A percentile compares a stretch with the other conserved stretches of the same genome.
Conservation (phyloP, 1,140 invertebrate genomes). For the Dreissena polymorpha region DNA sequence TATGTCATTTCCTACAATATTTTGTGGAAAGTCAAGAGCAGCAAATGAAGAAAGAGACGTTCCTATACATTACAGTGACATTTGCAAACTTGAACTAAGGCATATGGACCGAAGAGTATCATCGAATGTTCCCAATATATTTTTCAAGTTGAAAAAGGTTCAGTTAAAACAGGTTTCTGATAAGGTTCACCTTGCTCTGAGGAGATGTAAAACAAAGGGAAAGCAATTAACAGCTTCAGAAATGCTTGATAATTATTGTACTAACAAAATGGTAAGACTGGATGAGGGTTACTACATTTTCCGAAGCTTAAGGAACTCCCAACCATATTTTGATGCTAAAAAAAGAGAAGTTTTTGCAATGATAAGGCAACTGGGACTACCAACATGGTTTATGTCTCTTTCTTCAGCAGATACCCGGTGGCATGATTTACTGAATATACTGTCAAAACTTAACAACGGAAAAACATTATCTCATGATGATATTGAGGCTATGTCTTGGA, state of each 20-base stretch:
- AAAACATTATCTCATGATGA: conserved; percentile 31
- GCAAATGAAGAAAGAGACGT: conserved; percentile 27
- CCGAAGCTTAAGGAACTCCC: conserved; percentile 52
- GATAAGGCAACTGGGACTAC: conserved; percentile 60
- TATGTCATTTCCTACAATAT: conserved; percentile 33
- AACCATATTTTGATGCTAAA: conserved; percentile 55
- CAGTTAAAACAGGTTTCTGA: conserved; percentile 61
- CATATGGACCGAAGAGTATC: conserved; percentile 46
- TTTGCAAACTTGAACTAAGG: conserved; percentile 38
- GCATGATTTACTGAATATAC: conserved; percentile 34
- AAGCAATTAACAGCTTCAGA: conserved; percentile 56
- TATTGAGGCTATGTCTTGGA: conserved; percentile 29
- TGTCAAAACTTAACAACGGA: conserved; percentile 27
- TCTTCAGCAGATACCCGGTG: conserved; percentile 61
- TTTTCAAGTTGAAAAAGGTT: conserved; percentile 62
- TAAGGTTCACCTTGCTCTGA: conserved; percentile 50
- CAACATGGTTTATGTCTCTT: conserved; percentile 53
- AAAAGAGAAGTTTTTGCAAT: conserved; percentile 64
- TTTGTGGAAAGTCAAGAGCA: conserved; percentile 50
- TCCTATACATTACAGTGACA: conserved; percentile 44
- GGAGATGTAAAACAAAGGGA: conserved; percentile 52
- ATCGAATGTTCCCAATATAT: conserved; percentile 45
- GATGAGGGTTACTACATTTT: conserved; percentile 60
- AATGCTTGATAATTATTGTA: neutral
- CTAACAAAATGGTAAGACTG: too few species aligned